A percentile compares a stretch with the other conserved stretches of the same genome.
phyloP scores from a whole-genome alignment of 2,113 vertebrate genomes.

The Butastur rufipennis region DNA sequence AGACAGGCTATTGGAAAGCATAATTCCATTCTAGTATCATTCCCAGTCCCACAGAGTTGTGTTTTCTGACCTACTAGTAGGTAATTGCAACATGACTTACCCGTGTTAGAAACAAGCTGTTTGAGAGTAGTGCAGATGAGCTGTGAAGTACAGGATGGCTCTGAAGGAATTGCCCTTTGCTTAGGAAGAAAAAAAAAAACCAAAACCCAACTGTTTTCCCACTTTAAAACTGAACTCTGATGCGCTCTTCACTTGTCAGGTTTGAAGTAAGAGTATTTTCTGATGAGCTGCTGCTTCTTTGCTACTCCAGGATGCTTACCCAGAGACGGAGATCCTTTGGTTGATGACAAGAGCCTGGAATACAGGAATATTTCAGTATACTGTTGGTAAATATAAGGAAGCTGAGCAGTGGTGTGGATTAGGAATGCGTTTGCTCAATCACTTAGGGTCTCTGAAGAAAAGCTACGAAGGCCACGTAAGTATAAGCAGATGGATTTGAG shows the following conservation, averaged over 20 bases:
- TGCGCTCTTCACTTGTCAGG: background rate
- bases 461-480: conserved; percentile 85
- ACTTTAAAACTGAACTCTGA: background rate
- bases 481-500: background rate
- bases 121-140: background rate
- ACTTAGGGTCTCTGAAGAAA: conserved; percentile 82
- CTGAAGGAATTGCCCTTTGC: background rate
- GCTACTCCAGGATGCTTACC: conserved; percentile 71
- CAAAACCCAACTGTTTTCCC: background rate
- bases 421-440: conserved; percentile 82
- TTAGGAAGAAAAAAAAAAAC: background rate
- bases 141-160: background rate
- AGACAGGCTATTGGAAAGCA: background rate
- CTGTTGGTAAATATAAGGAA: conserved; percentile 73
- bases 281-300: conserved; percentile 1
- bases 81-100: background rate
- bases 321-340: conserved; percentile 88
- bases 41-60: background rate
- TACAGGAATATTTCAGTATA: conserved; percentile 83
- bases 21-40: background rate
- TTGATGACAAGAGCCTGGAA: conserved; percentile 92
- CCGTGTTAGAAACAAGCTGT: background rate
- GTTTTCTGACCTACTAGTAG: background rate
- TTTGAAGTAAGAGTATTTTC: background rate
- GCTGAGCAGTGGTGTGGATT: conserved; percentile 88